Conservation (phyloP, 2,797 vertebrate species). For the Psittacula echo region DNA sequence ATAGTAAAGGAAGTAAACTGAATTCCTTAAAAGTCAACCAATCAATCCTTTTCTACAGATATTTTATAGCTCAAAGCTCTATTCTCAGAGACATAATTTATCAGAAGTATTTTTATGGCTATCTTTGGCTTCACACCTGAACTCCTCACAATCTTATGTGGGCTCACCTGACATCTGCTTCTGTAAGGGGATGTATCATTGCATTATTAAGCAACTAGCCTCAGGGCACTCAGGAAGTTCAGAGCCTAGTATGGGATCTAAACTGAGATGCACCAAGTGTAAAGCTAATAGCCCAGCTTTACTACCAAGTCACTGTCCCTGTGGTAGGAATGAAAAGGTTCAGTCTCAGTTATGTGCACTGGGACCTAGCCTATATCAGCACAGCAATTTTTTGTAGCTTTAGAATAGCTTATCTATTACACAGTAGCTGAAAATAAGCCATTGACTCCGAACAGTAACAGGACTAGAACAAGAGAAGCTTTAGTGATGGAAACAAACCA, state of each 20-base stretch:
- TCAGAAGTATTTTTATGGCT: not conserved
- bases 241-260: not conserved
- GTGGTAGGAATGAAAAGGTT: not conserved
- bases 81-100: not conserved
- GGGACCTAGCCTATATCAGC: not conserved
- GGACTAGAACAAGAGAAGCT: not conserved
- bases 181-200: not conserved
- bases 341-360: not conserved
- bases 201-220: not conserved
- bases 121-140: conserved; percentile 2
- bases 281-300: not conserved
- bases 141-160: not conserved
- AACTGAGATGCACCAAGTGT: not conserved
- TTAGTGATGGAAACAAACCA: not conserved
- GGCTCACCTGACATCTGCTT: not conserved
- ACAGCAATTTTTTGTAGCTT: not conserved
- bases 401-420: not conserved
- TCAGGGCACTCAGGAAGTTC: not conserved
- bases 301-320: not conserved
- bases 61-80: not conserved
- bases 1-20: not conserved
- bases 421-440: not conserved
- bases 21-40: not conserved
- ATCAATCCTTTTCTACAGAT: not conserved
- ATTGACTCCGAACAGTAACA: not conserved